Base-by-base conservation (phyloP, 2,888 invertebrate genomes). In the Sympetrum striolatum region DNA sequence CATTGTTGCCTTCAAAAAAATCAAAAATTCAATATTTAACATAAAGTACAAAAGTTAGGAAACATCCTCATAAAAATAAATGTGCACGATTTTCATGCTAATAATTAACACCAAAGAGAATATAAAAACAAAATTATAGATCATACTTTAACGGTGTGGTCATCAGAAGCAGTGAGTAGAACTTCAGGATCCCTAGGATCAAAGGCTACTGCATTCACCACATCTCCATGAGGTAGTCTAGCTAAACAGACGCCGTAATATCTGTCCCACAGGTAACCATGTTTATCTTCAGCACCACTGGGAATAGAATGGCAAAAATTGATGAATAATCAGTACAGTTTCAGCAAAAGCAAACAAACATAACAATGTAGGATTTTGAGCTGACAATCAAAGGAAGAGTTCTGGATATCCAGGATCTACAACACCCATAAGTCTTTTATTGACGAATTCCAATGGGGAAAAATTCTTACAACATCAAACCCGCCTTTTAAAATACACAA, bases 151-250 rank as follows among this genome's bases (percentile, higher is more conserved):
- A 98, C 95, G 8, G 96, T 96, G 92, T 95, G 95, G 93, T 98
- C 98, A 93, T 98, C 98, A 91, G 97, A 97, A 15, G 97, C 97
- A 10, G 97, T 97, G 12, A 98, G 96, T 53, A 98, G 94, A 96
- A 97, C 97, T 94, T 97, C 96, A 0, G 96, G 95, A 94, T 98
- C 96, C 91, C 94, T 94, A 0, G 97, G 97, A 94, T 97, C 97
- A 93, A 98, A 97, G 3, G 98, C 97, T 1, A 98, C 97, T 35
- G 97, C 96, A 94, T 97, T 98, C 0, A 98, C 98, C 14, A 97
- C 97, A 93, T 97, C 97, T 0, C 94, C 94, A 93, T 98, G 98
- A 4, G 96, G 96, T 92, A 96, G 96, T 92, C 96, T 96, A 0
- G 96, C 96, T 91, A 98, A 94, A 92, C 97, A 97, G 8, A 96